phyloP scores from a whole-genome alignment of 2,888 invertebrate genomes.

The Megamerina dolium region DNA sequence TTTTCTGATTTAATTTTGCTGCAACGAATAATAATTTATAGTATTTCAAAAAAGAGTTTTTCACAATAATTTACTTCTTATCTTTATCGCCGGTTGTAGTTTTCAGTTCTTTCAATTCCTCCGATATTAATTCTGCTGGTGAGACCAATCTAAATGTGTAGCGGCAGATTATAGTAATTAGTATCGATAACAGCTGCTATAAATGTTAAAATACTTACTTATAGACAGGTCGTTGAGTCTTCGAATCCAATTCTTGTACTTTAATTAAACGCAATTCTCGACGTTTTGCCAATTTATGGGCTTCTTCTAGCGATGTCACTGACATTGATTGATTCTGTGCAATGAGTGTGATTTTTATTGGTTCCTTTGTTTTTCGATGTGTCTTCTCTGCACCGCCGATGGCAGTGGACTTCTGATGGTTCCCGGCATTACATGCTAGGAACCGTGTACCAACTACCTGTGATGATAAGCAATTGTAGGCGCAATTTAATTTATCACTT shows the following conservation, averaged over 20 bases:
- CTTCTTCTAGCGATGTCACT: slow-evolving; percentile 62
- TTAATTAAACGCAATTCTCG: slow-evolving; percentile 65
- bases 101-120: slow-evolving; percentile 46
- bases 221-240: slow-evolving; percentile 63
- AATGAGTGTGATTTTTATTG: slow-evolving; percentile 60
- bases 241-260: slow-evolving; percentile 61
- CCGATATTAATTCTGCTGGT: slow-evolving; percentile 58
- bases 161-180: slow-evolving; percentile 4
- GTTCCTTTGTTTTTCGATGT: slow-evolving; percentile 9
- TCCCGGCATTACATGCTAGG: too few relatives aligned
- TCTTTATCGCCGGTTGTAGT: neutral
- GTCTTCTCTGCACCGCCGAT: neutral
- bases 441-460: too few relatives aligned
- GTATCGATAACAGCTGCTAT: neutral
- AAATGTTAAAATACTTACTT: slow-evolving; percentile 45
- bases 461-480: too few relatives aligned
- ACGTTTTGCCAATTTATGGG: slow-evolving; percentile 62
- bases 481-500: too few relatives aligned
- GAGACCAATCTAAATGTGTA: slow-evolving; percentile 55
- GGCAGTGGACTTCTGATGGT: neutral
- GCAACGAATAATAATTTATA: slow-evolving; percentile 14
- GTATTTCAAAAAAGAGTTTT: too few relatives aligned
- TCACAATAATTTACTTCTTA: slow-evolving; percentile 8
- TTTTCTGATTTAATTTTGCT: slow-evolving; percentile 57
- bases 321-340: slow-evolving; percentile 55